Base-by-base conservation (phyloP, 2,888 invertebrate genomes). In the Spodoptera picta region DNA sequence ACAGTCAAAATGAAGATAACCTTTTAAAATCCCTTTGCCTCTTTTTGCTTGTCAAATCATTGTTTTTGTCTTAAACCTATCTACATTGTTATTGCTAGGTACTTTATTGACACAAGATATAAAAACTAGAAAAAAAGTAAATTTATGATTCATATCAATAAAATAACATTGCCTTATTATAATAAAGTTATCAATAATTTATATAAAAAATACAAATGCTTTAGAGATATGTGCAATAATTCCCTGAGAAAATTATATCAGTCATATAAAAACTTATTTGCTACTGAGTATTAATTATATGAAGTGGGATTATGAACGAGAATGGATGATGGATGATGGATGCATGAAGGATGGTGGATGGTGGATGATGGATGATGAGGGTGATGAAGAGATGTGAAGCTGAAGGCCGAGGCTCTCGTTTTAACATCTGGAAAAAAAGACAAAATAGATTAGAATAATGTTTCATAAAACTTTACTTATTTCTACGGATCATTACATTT, bases 1-100 rank as follows among this genome's bases (percentile, higher is more conserved):
- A 93, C 93, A 94, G 83, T 81, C 77, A 50, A 67, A 76, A 83
- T 83, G 78, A 89, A 88, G 91, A 90, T 86, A 91, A 92, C 93
- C 94, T 58, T 89, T 88, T 91, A 93, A 92, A 93, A 78, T 87
- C 85, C 88, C 86, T 87, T 88, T 93, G 94, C 94, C 94, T 94
- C 94, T 86, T 86, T 88, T 88, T 89, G 94, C 94, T 94, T 93
- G 93, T 94, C 93, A 82, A 88, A 87, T 80, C 62, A 73, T 80
- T 36, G 36, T 36, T 36, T 36, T 36, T 83, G 75, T 77, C 86
- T 89, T 89, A 87, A 6, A 83, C 66, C 64, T 82, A 88, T 82
- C 2, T 23, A 53, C 56, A 55, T 53, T 69, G 7, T 68, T 77
- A 86, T 9, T 83, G 83, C 76, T 67, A n/a, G n/a, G n/a, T n/a